A percentile compares a stretch with the other conserved stretches of the same genome.
Evolutionary conservation across 2,888 invertebrate species (phyloP).

Genomic region (Drosophila infuscata): DNA sequence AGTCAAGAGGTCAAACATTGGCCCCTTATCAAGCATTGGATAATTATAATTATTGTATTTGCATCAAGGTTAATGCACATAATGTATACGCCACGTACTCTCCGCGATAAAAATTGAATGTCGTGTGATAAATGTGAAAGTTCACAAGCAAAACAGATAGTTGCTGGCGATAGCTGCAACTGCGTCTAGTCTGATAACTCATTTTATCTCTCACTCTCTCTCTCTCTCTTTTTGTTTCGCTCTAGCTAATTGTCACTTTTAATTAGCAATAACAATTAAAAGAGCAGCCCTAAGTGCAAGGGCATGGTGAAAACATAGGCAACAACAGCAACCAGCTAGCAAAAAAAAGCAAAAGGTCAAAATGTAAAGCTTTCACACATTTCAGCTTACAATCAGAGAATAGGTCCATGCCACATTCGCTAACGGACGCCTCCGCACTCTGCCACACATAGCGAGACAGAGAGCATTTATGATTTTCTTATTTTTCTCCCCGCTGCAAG

Average conservation of each 20-base stretch:
- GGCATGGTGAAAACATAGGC: not conserved
- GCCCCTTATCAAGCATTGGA: slow-evolving; percentile 10
- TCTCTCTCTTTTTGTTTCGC: not conserved
- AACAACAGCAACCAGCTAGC: slow-evolving; percentile 5
- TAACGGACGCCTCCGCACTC: not conserved
- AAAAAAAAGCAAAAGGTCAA: slow-evolving; percentile 57
- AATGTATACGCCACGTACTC: slow-evolving; percentile 44
- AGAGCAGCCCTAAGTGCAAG: slow-evolving; percentile 1
- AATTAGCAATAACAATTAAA: slow-evolving; percentile 56
- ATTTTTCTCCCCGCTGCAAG: slow-evolving; percentile 1
- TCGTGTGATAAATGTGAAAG: slow-evolving; percentile 66
- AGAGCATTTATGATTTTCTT: slow-evolving; percentile 11
- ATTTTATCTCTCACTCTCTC: not conserved
- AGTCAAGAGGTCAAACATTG: slow-evolving; percentile 20
- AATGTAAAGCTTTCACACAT: slow-evolving; percentile 20
- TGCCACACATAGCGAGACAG: not conserved
- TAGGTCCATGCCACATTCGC: slow-evolving; percentile 7
- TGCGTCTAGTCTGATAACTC: not conserved
- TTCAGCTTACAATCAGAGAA: slow-evolving; percentile 15
- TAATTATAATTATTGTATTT: slow-evolving; percentile 4
- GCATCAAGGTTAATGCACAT: slow-evolving; percentile 48
- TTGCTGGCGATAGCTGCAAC: slow-evolving; percentile 1
- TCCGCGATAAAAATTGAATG: slow-evolving; percentile 1
- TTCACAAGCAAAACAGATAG: slow-evolving; percentile 44
- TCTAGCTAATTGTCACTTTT: slow-evolving; percentile 58